phyloP scores from a whole-genome alignment of 1,140 invertebrate genomes.

The Pseudomyrmex sp. region DNA sequence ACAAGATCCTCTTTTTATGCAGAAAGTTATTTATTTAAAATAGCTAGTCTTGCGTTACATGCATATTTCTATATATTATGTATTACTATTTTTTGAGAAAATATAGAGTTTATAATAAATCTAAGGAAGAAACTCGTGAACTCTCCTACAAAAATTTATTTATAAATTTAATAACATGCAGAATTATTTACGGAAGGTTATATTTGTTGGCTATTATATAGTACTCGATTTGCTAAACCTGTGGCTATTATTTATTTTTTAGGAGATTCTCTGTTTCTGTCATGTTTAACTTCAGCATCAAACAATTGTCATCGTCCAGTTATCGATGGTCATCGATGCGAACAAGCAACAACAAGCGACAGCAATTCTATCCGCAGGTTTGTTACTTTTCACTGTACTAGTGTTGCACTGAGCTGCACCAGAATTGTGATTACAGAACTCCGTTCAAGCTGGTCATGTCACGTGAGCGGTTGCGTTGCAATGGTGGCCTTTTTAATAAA shows the following conservation, averaged over 20 bases:
- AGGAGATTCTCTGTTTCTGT: neutral
- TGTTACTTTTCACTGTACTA: too few relatives aligned
- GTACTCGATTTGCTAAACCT: conserved; percentile 10
- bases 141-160: conserved; percentile 4
- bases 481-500: too few relatives aligned
- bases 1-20: neutral
- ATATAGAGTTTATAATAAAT: conserved; percentile 6
- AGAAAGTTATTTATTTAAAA: conserved; percentile 32
- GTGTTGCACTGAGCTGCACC: too few relatives aligned
- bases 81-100: conserved; percentile 13
- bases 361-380: too few relatives aligned
- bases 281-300: neutral
- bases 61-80: conserved; percentile 10
- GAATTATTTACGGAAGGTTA: conserved; percentile 47
- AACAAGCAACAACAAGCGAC: too few relatives aligned
- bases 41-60: conserved; percentile 12
- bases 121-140: neutral
- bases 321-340: too few relatives aligned
- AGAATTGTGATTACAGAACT: too few relatives aligned
- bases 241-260: neutral
- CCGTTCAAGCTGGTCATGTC: too few relatives aligned
- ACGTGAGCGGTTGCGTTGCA: too few relatives aligned
- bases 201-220: conserved; percentile 1
- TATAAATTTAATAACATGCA: conserved; percentile 41
- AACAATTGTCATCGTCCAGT: neutral